Percentiles rank a stretch among this genome's conserved stretches.
These are phyloP conservation scores for Drosophila kepulauana DNA, from an alignment of 1,140 invertebrate genomes.

Conservation along the genomic window DNA sequence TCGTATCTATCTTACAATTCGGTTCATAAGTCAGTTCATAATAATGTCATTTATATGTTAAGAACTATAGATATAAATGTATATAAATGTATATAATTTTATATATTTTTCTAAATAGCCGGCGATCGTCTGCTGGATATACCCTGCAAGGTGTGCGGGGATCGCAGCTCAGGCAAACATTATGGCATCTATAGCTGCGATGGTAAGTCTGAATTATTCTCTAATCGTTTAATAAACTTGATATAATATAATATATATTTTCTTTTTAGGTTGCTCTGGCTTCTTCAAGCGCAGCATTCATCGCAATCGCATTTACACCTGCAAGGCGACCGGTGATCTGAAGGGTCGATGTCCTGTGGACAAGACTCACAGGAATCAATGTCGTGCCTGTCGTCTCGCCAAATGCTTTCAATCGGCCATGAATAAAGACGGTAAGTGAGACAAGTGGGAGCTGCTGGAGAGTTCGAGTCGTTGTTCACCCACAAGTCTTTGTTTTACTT, in stretches of 20 bases:
- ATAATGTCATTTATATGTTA: too few species aligned
- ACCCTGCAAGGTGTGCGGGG: constrained; percentile 98
- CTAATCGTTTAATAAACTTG: neutral
- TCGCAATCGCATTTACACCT: constrained; percentile 97
- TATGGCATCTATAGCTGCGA: constrained; percentile 99
- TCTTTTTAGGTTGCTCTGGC: constrained; percentile 94
- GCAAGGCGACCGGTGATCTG: constrained; percentile 96
- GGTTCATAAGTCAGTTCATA: neutral
- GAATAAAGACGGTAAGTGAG: constrained; percentile 98
- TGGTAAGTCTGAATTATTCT: constrained; percentile 88
- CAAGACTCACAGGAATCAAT: constrained; percentile 98
- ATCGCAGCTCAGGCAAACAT: constrained; percentile 98
- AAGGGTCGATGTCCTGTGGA: constrained; percentile 98
- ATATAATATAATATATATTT: neutral
- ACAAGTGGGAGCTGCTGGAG: neutral
- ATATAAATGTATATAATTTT: neutral
- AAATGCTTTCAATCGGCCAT: constrained; percentile 99
- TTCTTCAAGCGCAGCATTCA: constrained; percentile 99
- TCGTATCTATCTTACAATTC: too few species aligned
- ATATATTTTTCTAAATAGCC: constrained; percentile 79
- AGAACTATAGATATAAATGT: too few species aligned
- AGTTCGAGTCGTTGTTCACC: neutral
- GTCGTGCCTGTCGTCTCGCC: constrained; percentile 96
- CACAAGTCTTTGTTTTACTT: constrained; percentile 74
- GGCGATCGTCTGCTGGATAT: constrained; percentile 97